Conservation (phyloP, 2,888 invertebrate species). For the Dione vanillae region DNA sequence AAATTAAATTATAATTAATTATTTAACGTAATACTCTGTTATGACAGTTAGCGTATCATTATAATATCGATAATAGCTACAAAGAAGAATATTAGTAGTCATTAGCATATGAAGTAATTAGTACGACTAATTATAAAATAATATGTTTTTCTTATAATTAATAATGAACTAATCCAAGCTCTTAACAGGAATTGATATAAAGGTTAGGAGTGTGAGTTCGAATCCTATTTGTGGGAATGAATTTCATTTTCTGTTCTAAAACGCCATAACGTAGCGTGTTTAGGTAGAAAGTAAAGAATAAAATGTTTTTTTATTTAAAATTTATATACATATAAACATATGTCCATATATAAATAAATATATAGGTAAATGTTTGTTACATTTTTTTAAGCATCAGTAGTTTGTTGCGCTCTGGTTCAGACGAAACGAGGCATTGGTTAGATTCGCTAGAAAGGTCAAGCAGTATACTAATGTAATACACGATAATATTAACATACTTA, state of each 20-base stretch:
- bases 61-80: constrained; percentile 13
- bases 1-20: constrained; percentile 20
- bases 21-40: constrained; percentile 8
- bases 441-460: constrained; percentile 13
- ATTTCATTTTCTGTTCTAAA: no score
- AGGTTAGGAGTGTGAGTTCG: no score
- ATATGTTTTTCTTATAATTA: background rate
- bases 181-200: no score
- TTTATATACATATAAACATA: no score
- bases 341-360: no score
- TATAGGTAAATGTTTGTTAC: background rate
- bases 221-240: no score
- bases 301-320: no score
- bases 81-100: constrained; percentile 3
- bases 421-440: background rate
- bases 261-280: no score
- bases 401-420: constrained; percentile 6
- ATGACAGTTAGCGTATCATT: constrained; percentile 20
- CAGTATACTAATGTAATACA: background rate
- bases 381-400: constrained; percentile 6
- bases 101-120: background rate
- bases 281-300: no score
- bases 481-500: background rate
- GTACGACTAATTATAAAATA: background rate
- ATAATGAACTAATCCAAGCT: no score